phyloP scores from a whole-genome alignment of 1,140 invertebrate genomes.

The Drosophila sturtevanti region DNA sequence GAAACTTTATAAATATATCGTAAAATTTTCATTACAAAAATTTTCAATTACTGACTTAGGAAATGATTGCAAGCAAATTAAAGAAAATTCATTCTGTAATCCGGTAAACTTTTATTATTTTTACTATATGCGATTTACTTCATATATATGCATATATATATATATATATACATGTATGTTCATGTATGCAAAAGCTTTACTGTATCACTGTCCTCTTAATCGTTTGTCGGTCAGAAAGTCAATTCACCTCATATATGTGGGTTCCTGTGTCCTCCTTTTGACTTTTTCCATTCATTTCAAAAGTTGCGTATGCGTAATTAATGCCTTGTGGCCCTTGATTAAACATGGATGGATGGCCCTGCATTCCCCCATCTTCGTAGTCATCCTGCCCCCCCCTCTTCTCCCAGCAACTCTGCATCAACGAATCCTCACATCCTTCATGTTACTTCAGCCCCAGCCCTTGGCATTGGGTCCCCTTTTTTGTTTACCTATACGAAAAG shows the following conservation, averaged over 20 bases:
- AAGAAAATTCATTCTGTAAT: no score
- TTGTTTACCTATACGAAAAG: conserved; percentile 8
- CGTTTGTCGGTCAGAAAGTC: conserved; percentile 7
- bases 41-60: no score
- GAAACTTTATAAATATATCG: no score
- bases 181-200: background rate
- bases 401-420: conserved; percentile 23
- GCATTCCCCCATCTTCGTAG: background rate
- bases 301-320: conserved; percentile 71
- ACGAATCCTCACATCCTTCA: conserved; percentile 13
- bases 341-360: conserved; percentile 36
- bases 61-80: no score
- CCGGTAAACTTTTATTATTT: no score
- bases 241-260: background rate
- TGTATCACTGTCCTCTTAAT: background rate
- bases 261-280: conserved; percentile 29
- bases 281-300: conserved; percentile 24
- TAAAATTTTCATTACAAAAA: no score
- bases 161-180: background rate
- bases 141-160: no score
- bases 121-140: no score
- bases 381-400: background rate
- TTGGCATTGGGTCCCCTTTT: conserved; percentile 19
- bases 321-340: conserved; percentile 57
- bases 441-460: background rate